phyloP scores from a whole-genome alignment of 2,888 invertebrate species.

The Acanthoscelides obtectus region DNA sequence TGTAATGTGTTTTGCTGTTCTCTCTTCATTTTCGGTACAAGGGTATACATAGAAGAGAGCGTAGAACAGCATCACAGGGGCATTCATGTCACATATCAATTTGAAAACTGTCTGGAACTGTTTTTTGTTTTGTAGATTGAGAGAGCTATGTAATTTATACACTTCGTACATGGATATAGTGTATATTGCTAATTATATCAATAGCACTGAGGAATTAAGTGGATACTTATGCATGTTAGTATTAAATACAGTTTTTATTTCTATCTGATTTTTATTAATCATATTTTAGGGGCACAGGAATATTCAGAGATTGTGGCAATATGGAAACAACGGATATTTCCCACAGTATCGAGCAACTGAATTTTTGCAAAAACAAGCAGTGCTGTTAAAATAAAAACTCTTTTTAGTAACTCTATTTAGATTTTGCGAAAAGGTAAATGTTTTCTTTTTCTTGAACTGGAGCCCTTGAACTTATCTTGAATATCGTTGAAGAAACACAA shows the following conservation, averaged over 20 bases:
- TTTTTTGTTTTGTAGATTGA: conserved; percentile 26
- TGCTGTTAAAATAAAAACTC: neutral
- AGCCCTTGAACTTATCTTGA: too few relatives aligned
- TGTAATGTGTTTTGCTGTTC: too few relatives aligned
- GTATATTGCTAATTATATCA: conserved; percentile 22
- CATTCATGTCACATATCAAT: too few relatives aligned
- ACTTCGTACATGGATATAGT: conserved; percentile 27
- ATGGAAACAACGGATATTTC: conserved; percentile 9
- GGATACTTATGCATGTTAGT: conserved; percentile 31
- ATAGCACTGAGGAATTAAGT: conserved; percentile 23
- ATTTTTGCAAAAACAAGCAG: neutral
- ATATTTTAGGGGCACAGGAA: conserved; percentile 28
- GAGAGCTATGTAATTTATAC: conserved; percentile 29
- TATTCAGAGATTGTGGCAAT: conserved; percentile 32
- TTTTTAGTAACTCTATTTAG: neutral
- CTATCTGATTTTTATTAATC: conserved; percentile 1
- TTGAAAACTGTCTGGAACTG: too few relatives aligned
- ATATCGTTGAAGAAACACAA: too few relatives aligned
- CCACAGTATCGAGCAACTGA: neutral
- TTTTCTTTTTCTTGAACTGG: too few relatives aligned
- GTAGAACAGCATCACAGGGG: too few relatives aligned
- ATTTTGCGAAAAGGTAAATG: neutral
- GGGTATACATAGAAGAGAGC: too few relatives aligned
- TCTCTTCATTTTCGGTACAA: too few relatives aligned
- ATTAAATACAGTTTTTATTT: neutral